Conservation (phyloP, 2,888 invertebrate species). For the Torymus texanus region DNA sequence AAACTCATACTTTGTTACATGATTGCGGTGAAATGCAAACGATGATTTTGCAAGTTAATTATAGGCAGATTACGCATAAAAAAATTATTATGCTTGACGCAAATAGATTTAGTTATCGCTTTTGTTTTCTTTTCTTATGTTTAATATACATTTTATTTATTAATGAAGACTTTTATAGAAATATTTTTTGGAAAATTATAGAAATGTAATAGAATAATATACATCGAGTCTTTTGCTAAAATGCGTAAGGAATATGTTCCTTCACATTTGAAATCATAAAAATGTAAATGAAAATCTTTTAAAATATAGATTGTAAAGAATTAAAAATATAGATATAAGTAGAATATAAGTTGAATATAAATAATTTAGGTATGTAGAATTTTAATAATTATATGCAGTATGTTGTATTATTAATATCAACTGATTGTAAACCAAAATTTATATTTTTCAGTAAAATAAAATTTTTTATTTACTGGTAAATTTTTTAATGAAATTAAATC, state of each 20-base stretch:
- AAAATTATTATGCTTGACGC: background rate
- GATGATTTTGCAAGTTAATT: too few relatives aligned
- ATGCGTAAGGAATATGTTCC: constrained; percentile 1
- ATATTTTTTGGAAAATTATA: constrained; percentile 14
- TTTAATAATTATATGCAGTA: constrained; percentile 26
- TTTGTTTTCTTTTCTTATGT: constrained; percentile 24
- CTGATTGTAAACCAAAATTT: constrained; percentile 25
- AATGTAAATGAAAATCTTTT: background rate
- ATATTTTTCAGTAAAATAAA: constrained; percentile 50
- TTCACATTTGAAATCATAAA: too few relatives aligned
- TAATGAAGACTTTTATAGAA: constrained; percentile 26
- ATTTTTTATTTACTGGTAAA: constrained; percentile 3
- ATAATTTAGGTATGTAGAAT: background rate
- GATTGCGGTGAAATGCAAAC: too few relatives aligned
- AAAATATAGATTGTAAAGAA: constrained; percentile 31
- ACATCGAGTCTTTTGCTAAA: constrained; percentile 7
- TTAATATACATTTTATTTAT: constrained; percentile 37
- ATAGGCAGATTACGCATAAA: too few relatives aligned
- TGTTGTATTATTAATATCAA: constrained; percentile 20
- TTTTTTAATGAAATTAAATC: constrained; percentile 1
- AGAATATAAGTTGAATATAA: constrained; percentile 8
- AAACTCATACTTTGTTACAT: too few relatives aligned
- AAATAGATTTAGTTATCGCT: background rate
- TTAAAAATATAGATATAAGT: constrained; percentile 27
- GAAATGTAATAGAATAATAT: constrained; percentile 47